phyloP scores from a whole-genome alignment of 2,113 vertebrate genomes.

The Solea solea region DNA sequence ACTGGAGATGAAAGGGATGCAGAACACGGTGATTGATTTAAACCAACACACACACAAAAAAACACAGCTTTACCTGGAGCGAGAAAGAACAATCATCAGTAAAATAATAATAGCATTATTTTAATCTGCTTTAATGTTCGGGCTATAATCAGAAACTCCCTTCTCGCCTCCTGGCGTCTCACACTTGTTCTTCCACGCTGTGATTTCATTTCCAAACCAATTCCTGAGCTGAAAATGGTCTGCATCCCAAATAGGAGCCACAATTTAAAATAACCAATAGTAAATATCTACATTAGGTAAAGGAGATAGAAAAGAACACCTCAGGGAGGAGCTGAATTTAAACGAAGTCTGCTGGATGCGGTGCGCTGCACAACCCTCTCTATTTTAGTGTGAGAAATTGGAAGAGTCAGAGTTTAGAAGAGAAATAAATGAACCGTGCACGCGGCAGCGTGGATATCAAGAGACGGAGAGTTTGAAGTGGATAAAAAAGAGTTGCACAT shows the following conservation, averaged over 20 bases:
- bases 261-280: slow-evolving; percentile 1
- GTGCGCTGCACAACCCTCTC: neutral
- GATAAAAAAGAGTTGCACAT: neutral
- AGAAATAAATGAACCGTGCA: neutral
- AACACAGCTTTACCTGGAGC: neutral
- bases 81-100: neutral
- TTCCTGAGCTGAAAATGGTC: neutral
- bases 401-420: neutral
- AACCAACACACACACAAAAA: neutral
- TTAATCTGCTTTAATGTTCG: neutral
- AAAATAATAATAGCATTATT: neutral
- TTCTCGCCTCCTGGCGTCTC: neutral
- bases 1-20: slow-evolving; percentile 1
- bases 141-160: neutral
- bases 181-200: slow-evolving; percentile 4
- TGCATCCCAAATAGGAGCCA: neutral
- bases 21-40: slow-evolving; percentile 7
- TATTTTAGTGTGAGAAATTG: neutral
- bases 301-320: neutral
- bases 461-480: neutral
- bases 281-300: slow-evolving; percentile 1
- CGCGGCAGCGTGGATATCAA: neutral
- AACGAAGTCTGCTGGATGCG: neutral
- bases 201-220: neutral
- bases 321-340: neutral